phyloP scores from a whole-genome alignment of 2,113 vertebrate species.

The Macaca fascicularis region DNA sequence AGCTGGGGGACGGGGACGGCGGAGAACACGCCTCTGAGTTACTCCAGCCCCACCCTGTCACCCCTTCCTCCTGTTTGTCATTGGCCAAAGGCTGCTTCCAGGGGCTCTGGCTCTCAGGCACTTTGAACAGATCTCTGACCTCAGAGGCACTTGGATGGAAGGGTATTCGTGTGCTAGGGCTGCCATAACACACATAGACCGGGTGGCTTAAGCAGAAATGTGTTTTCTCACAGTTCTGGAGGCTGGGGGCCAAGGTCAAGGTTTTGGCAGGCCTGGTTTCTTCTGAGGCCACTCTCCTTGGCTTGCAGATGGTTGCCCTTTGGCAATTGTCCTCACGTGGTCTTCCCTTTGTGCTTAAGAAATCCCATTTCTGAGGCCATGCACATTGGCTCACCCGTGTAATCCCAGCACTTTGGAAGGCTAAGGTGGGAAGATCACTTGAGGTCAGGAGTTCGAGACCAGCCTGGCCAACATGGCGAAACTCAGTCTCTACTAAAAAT shows the following conservation, averaged over 20 bases:
- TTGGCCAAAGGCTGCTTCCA: neutral
- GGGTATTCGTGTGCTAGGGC: neutral
- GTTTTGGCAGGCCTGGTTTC: neutral
- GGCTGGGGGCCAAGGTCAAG: neutral
- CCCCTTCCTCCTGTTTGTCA: neutral
- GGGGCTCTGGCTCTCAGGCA: neutral
- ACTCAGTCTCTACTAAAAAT: too few species aligned
- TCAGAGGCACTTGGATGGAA: neutral
- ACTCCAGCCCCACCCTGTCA: neutral
- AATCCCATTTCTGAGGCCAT: too few species aligned
- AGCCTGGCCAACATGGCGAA: too few species aligned
- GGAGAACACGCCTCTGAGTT: neutral
- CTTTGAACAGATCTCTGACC: neutral
- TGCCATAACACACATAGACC: neutral
- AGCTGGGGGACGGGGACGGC: neutral
- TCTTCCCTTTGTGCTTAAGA: neutral
- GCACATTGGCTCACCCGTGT: too few species aligned
- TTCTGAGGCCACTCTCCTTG: neutral
- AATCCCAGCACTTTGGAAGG: too few species aligned
- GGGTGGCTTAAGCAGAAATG: neutral
- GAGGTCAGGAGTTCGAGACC: too few species aligned
- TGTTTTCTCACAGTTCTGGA: neutral
- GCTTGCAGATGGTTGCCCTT: neutral
- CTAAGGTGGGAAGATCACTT: too few species aligned
- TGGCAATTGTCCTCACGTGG: rapidly evolving